Base-by-base conservation (phyloP, 1,140 invertebrate genomes). In the Caenorhabditis brenneri region DNA sequence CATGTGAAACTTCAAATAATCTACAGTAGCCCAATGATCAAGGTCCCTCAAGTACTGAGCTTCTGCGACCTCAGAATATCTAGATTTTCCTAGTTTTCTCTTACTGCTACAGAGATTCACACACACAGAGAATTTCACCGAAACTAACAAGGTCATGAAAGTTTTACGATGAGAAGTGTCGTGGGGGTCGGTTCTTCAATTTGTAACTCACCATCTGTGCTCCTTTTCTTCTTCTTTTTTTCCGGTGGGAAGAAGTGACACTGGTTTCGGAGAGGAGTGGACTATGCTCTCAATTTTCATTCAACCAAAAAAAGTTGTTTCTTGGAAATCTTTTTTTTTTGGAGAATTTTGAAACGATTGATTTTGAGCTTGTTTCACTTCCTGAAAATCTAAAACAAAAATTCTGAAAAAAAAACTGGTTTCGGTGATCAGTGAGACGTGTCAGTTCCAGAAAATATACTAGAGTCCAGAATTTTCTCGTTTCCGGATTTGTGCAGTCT, bases 181-280 rank as follows among this genome's bases (percentile, higher is more conserved):
- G n/a, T n/a, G n/a, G n/a, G n/a, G n/a, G n/a, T 46, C 42, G 1
- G 6, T 65, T 36, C 19, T 65, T 31, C 65, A 74, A 74, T 74
- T 74, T 74, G 65, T 31, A 42, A 74, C 65, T 27, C 22, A 42
- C 65, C n/a, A 74, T 39, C 36, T 74, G 65, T 31, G 65, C 22
- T 36, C 36, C 16, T 24, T 36, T 74, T 74, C 65, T 74, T 74
- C 65, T 55, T 55, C 53, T 55, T 2, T 12, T 15, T 10, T 10
- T 27, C 24, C 9, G 9, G 22, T 10, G n/a, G n/a, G n/a, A n/a
- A n/a, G n/a, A n/a, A n/a, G 0, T 55, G 39, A 42, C 39, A 5
- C 39, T 12, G 5, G 5, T 12, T 42, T 42, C 39, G 39, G n/a
- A 42, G 12, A 42, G 5, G 39, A 6, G 39, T 58, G 24, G 53